A percentile compares a stretch with the other conserved stretches of the same genome.
These are phyloP conservation scores for Todus mexicanus DNA, from an alignment of 2,797 vertebrate species.

Conservation along the genomic window DNA sequence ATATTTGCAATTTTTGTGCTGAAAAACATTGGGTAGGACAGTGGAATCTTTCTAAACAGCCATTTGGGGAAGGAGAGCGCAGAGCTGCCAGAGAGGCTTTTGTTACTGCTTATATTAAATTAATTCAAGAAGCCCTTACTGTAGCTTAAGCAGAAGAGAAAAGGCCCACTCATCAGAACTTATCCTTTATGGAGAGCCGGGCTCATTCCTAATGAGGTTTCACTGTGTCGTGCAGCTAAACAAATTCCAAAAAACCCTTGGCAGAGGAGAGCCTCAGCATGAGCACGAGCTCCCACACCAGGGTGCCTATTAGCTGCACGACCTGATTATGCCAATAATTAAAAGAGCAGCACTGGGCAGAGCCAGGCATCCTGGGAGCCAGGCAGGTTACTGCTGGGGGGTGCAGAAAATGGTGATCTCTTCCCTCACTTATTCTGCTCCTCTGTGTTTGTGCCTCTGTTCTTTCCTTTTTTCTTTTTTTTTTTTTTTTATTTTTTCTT, in stretches of 20 bases:
- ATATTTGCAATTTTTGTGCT: slow-evolving; percentile 4
- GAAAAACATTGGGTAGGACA: background rate
- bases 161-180: slow-evolving; percentile 36
- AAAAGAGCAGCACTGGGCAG: background rate
- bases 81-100: slow-evolving; percentile 2
- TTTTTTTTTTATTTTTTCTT: no score
- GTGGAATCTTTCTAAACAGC: background rate
- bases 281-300: background rate
- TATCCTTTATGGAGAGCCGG: slow-evolving; percentile 3
- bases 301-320: background rate
- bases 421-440: background rate
- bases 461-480: background rate
- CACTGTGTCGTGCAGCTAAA: background rate
- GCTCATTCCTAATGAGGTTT: slow-evolving; percentile 24
- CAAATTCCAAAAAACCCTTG: background rate
- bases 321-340: slow-evolving; percentile 5
- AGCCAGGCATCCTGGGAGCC: background rate
- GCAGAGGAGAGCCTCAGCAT: background rate
- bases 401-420: background rate
- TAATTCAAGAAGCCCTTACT: slow-evolving; percentile 13
- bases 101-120: slow-evolving; percentile 18
- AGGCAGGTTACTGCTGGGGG: background rate
- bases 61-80: background rate
- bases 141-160: background rate
- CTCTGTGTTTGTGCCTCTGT: background rate